Conservation (phyloP, 2,113 vertebrate species). For the Melanotaenia duboulayi region DNA sequence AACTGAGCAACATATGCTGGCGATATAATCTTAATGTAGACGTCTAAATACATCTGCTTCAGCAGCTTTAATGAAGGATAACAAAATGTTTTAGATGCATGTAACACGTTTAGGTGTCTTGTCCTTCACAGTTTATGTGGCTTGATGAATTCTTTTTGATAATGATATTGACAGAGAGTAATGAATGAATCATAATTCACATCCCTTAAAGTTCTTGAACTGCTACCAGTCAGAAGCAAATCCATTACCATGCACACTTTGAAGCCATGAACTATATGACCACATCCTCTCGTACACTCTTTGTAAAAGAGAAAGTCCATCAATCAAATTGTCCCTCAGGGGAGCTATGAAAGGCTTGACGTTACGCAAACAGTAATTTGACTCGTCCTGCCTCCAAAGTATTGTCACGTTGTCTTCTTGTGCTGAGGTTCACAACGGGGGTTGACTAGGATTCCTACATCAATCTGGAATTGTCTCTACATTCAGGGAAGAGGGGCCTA, state of each 20-base stretch:
- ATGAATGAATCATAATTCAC: constrained; percentile 46
- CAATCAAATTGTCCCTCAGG: constrained; percentile 67
- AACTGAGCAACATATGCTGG: constrained; percentile 57
- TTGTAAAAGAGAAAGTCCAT: constrained; percentile 71
- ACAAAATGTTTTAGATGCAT: not conserved
- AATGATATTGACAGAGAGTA: constrained; percentile 1
- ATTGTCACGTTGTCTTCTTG: constrained; percentile 68
- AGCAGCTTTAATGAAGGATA: constrained; percentile 18
- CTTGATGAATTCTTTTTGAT: constrained; percentile 18
- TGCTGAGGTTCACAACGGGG: constrained; percentile 49
- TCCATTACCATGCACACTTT: constrained; percentile 57
- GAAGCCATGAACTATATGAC: constrained; percentile 45
- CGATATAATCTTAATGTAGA: constrained; percentile 56
- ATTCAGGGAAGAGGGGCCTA: constrained; percentile 62
- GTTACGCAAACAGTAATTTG: constrained; percentile 76
- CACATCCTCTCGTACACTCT: constrained; percentile 57
- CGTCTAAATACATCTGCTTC: constrained; percentile 62
- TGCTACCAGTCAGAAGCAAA: constrained; percentile 51
- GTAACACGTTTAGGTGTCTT: not conserved
- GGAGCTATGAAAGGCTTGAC: constrained; percentile 57
- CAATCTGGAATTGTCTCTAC: constrained; percentile 64
- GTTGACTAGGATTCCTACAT: constrained; percentile 60
- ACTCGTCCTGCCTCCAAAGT: constrained; percentile 66
- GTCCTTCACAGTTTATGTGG: not conserved
- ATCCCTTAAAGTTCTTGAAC: constrained; percentile 54